Conservation (phyloP, 2,888 invertebrate genomes). For the Isoperla grammatica region DNA sequence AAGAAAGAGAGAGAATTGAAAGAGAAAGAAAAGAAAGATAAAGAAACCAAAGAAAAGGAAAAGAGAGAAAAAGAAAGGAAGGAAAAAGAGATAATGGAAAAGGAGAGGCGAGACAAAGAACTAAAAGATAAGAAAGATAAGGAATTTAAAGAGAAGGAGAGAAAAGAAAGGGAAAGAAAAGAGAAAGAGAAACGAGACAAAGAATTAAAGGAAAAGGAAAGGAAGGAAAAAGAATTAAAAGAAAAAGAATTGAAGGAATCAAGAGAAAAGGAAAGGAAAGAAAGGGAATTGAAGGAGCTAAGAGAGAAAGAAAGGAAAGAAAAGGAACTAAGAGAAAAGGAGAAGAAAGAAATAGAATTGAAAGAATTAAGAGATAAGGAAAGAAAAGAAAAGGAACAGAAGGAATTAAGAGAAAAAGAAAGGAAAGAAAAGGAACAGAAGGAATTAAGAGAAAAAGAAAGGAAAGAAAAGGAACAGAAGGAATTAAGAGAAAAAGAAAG, state of each 20-base stretch:
- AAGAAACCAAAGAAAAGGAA: background rate
- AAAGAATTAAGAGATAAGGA: slow-evolving; percentile 14
- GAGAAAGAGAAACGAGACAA: background rate
- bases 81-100: background rate
- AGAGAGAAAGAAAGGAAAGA: slow-evolving; percentile 34
- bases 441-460: too few species aligned
- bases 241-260: slow-evolving; percentile 21
- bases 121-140: background rate
- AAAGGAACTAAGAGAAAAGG: slow-evolving; percentile 28
- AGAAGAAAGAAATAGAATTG: slow-evolving; percentile 22
- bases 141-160: background rate
- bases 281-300: slow-evolving; percentile 29
- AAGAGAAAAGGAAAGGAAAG: slow-evolving; percentile 21
- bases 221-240: slow-evolving; percentile 26
- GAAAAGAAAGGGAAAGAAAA: background rate
- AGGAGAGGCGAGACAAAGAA: background rate
- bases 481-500: background rate
- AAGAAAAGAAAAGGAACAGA: background rate
- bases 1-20: background rate
- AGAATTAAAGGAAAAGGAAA: slow-evolving; percentile 31
- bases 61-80: background rate
- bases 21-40: background rate
- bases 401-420: slow-evolving; percentile 1
- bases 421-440: background rate
- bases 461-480: too few species aligned